Conservation (phyloP, 2,888 invertebrate species). For the Caenorhabditis zanzibari region DNA sequence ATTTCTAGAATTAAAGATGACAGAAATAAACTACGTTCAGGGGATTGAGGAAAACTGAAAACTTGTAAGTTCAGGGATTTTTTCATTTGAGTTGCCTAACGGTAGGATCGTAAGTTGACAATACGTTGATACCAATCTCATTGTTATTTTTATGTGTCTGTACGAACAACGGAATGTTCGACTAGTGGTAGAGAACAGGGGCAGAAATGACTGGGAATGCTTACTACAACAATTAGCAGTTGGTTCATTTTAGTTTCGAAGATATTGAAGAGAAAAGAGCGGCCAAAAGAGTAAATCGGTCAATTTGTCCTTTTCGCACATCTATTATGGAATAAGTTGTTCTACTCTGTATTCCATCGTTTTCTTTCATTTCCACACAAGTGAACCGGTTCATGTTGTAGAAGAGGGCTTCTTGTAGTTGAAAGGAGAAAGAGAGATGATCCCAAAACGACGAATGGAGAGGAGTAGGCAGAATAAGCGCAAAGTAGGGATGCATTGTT, state of each 20-base stretch:
- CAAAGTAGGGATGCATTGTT: constrained; percentile 15
- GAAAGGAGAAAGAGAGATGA: constrained; percentile 9
- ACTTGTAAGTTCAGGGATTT: neutral
- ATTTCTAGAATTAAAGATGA: constrained; percentile 16
- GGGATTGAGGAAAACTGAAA: neutral
- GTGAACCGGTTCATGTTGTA: constrained; percentile 42
- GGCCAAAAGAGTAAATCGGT: constrained; percentile 36
- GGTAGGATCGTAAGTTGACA: constrained; percentile 4
- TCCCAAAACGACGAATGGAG: constrained; percentile 23
- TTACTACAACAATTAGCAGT: constrained; percentile 38
- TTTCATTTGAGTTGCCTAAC: neutral
- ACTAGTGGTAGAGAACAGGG: neutral
- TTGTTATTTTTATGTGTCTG: constrained; percentile 26
- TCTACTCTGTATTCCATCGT: constrained; percentile 12
- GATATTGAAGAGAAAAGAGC: constrained; percentile 19
- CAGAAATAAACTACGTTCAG: neutral
- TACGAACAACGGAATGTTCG: constrained; percentile 30
- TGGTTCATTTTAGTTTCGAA: constrained; percentile 12
- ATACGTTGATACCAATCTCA: constrained; percentile 23
- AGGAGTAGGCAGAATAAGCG: constrained; percentile 19
- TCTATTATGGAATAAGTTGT: constrained; percentile 55
- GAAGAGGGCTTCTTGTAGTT: constrained; percentile 6
- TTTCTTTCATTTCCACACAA: constrained; percentile 26
- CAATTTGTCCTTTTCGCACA: constrained; percentile 55
- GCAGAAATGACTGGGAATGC: constrained; percentile 25